Evolutionary conservation across 2,113 vertebrate species (phyloP).

Genomic region (Psittacula cyanocephala): DNA sequence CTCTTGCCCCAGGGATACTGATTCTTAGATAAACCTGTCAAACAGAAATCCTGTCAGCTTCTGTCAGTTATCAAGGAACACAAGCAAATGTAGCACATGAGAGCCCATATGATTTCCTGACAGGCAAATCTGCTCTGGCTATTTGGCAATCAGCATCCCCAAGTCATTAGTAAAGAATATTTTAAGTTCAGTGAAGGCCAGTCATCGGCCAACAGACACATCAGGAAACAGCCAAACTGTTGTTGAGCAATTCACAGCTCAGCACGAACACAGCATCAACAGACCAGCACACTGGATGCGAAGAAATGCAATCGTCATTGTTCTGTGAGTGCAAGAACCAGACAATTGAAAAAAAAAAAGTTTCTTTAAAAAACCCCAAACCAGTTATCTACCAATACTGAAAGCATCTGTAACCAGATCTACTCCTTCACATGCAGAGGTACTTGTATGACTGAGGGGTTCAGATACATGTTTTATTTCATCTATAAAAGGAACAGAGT

Average conservation of each 20-base stretch:
- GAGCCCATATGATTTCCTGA: not conserved
- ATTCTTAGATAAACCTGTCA: not conserved
- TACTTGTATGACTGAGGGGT: not conserved
- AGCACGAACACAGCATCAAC: not conserved
- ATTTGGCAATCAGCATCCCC: constrained; percentile 5
- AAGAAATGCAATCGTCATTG: not conserved
- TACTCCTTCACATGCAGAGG: not conserved
- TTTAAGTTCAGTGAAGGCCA: constrained; percentile 1
- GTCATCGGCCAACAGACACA: not conserved
- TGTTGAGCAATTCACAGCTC: constrained; percentile 41
- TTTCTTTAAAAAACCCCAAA: not conserved
- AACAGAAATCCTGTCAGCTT: not conserved
- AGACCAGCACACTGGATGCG: not conserved
- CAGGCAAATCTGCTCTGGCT: not conserved
- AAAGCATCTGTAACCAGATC: not conserved
- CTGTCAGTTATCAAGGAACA: not conserved
- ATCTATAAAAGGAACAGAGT: not conserved
- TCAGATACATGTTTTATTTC: not conserved
- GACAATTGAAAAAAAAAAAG: not conserved
- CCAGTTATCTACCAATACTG: not conserved
- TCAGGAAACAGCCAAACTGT: not conserved
- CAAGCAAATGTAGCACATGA: not conserved
- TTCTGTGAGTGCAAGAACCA: not conserved
- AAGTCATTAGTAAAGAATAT: not conserved
- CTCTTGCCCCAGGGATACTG: not conserved